Evolutionary conservation across 2,113 vertebrate species (phyloP).

Genomic region (Otus sunia): DNA sequence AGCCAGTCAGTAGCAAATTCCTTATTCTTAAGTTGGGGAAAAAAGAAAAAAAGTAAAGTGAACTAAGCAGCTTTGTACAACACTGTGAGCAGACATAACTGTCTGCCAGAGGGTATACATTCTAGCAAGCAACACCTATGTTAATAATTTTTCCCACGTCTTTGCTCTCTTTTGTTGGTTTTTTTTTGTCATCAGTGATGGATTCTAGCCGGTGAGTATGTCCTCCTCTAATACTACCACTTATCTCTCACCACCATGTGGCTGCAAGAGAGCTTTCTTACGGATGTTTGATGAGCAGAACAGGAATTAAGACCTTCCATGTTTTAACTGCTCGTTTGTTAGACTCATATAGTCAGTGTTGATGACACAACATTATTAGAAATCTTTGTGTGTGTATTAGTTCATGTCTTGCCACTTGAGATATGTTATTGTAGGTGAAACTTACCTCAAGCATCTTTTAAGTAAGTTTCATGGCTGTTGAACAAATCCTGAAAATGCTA

Average conservation of each 20-base stretch:
- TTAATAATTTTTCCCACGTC: neutral
- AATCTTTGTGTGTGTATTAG: neutral
- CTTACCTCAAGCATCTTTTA: neutral
- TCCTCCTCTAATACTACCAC: neutral
- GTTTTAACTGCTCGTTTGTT: neutral
- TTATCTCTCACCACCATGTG: neutral
- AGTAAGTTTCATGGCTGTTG: neutral
- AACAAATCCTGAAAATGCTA: neutral
- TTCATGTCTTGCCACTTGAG: neutral
- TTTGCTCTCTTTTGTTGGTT: neutral
- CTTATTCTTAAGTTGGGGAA: neutral
- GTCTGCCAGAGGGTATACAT: neutral
- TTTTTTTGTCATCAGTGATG: neutral
- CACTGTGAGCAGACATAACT: neutral
- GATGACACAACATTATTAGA: neutral
- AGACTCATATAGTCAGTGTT: neutral
- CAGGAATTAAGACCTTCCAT: neutral
- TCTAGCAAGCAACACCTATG: neutral
- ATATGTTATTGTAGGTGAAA: neutral
- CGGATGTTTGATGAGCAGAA: neutral
- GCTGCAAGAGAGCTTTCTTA: neutral
- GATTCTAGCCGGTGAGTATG: neutral
- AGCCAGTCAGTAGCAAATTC: neutral
- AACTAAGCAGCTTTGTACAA: neutral
- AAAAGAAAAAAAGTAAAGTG: neutral